A percentile compares a stretch with the other conserved stretches of the same genome.
phyloP scores from a whole-genome alignment of 2,797 vertebrate genomes.

The Staurois parvus region DNA sequence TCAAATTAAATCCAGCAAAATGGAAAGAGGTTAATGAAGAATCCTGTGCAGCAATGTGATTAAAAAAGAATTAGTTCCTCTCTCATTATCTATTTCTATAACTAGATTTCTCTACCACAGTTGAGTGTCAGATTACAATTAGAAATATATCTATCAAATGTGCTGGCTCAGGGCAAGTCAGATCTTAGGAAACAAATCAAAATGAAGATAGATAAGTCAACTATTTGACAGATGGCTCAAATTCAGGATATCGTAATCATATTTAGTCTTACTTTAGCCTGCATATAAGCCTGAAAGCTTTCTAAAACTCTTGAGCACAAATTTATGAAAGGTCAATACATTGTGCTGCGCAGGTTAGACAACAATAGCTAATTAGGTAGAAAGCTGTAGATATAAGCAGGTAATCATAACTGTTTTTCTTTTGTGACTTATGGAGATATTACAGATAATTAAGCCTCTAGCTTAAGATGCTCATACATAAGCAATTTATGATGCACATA shows the following conservation, averaged over 20 bases:
- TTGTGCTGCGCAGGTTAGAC: neutral
- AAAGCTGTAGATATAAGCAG: neutral
- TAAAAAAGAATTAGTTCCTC: conserved; percentile 13
- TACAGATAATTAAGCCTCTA: neutral
- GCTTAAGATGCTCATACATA: neutral
- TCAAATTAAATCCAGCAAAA: conserved; percentile 4
- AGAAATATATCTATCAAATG: neutral
- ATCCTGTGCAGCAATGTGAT: neutral
- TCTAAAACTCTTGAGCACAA: neutral
- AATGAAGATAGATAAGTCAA: conserved; percentile 32
- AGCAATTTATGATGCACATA: neutral
- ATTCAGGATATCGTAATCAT: conserved; percentile 39
- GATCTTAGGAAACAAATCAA: conserved; percentile 18
- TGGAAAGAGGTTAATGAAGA: neutral
- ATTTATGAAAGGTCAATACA: conserved; percentile 24
- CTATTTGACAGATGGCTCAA: conserved; percentile 37
- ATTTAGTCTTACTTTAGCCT: conserved; percentile 1
- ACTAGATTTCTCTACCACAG: conserved; percentile 3
- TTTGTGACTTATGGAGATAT: neutral
- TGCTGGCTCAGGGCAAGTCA: conserved; percentile 36
- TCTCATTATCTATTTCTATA: conserved; percentile 18
- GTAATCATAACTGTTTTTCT: neutral
- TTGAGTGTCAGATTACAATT: conserved; percentile 27
- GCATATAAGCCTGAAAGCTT: conserved; percentile 19
- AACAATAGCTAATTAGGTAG: neutral